These are phyloP conservation scores for Microhierax caerulescens DNA, from an alignment of 2,797 vertebrate genomes.

Conservation along the genomic window DNA sequence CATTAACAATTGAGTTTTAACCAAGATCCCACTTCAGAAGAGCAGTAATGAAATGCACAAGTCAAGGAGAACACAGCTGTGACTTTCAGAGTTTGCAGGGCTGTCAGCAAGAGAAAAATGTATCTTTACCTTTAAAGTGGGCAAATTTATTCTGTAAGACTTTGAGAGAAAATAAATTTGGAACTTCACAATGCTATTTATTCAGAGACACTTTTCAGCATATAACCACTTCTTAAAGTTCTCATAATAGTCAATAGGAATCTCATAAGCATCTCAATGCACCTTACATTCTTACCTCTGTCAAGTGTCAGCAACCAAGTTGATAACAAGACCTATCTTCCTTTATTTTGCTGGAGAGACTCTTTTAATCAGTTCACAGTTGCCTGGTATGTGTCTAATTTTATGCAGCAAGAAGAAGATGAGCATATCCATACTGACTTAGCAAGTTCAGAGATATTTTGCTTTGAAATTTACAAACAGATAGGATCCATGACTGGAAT, in stretches of 20 bases:
- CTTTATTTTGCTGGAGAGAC: conserved; percentile 45
- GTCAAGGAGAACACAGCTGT: neutral
- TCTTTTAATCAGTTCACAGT: conserved; percentile 46
- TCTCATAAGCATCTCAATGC: conserved; percentile 50
- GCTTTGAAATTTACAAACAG: conserved; percentile 55
- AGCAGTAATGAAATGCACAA: neutral
- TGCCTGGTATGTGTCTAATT: conserved; percentile 46
- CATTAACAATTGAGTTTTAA: conserved; percentile 26
- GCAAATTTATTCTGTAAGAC: conserved; percentile 47
- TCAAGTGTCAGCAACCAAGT: conserved; percentile 23
- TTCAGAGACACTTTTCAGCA: conserved; percentile 23
- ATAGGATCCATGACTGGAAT: conserved; percentile 48
- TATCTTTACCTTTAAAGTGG: neutral
- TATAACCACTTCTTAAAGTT: conserved; percentile 8
- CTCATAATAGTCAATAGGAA: conserved; percentile 5
- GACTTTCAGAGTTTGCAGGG: conserved; percentile 11
- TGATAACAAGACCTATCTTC: conserved; percentile 28
- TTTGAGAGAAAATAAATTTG: conserved; percentile 37
- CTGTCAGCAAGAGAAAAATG: neutral
- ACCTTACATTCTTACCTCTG: conserved; percentile 24
- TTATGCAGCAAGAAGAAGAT: conserved; percentile 24
- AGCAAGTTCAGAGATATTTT: conserved; percentile 37
- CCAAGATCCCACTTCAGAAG: neutral
- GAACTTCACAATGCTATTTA: conserved; percentile 36
- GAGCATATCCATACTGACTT: neutral